These are phyloP conservation scores for Cyanoderma ruficeps DNA, from an alignment of 2,113 vertebrate species.

Conservation along the genomic window DNA sequence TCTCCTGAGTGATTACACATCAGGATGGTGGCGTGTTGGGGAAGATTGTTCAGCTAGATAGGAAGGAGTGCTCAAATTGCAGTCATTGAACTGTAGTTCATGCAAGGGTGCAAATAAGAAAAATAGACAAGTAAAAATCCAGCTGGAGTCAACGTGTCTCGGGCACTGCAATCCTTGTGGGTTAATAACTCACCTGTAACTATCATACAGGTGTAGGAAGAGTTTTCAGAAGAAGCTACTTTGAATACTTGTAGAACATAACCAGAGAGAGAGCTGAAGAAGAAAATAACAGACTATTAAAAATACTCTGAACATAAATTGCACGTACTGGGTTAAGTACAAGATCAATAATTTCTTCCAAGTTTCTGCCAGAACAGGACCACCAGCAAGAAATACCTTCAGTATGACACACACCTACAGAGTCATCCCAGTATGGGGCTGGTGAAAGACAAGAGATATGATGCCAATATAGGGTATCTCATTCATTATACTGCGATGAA, in stretches of 20 bases:
- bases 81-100: neutral
- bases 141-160: fast-evolving
- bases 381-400: slow-evolving; percentile 74
- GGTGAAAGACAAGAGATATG: neutral
- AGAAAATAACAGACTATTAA: neutral
- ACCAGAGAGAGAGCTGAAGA: neutral
- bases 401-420: slow-evolving; percentile 72
- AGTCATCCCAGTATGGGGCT: neutral
- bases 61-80: neutral
- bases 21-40: neutral
- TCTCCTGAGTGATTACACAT: slow-evolving; percentile 47
- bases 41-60: slow-evolving; percentile 16
- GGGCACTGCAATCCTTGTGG: neutral
- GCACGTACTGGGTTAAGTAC: slow-evolving; percentile 76
- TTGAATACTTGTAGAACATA: neutral
- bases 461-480: neutral
- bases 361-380: slow-evolving; percentile 79
- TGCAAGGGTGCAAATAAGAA: neutral
- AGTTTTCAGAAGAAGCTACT: neutral
- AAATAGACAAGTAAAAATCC: neutral
- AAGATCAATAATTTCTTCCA: slow-evolving; percentile 77
- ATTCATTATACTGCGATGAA: neutral
- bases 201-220: neutral
- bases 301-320: slow-evolving; percentile 75
- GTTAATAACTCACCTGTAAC: neutral